Conservation (phyloP, 2,888 invertebrate genomes). For the Geotrupes spiniger region DNA sequence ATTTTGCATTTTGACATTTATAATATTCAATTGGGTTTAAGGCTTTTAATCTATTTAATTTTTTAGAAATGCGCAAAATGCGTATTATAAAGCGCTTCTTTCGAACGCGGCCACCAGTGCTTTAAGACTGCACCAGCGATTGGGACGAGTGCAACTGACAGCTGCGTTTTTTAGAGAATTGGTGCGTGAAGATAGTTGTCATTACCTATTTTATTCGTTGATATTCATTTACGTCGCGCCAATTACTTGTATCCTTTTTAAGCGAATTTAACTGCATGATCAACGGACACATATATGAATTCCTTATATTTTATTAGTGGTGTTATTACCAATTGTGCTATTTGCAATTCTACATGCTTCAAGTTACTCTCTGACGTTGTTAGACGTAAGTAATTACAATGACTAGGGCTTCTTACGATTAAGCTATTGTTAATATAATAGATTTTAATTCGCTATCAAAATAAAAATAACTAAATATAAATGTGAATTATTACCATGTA, state of each 20-base stretch:
- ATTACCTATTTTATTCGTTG: slow-evolving; percentile 92
- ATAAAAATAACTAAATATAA: too few species aligned
- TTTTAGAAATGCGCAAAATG: slow-evolving; percentile 70
- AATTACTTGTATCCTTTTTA: slow-evolving; percentile 69
- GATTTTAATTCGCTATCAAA: too few species aligned
- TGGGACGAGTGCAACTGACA: slow-evolving; percentile 79
- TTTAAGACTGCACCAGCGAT: slow-evolving; percentile 88
- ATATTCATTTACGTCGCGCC: slow-evolving; percentile 92
- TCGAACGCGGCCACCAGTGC: slow-evolving; percentile 95
- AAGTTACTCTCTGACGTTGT: slow-evolving; percentile 82
- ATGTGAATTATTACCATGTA: too few species aligned
- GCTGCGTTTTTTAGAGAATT: slow-evolving; percentile 79
- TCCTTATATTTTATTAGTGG: slow-evolving; percentile 60
- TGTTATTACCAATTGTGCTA: slow-evolving; percentile 83
- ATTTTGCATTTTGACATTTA: too few species aligned
- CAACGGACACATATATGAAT: too few species aligned
- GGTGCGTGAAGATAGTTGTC: slow-evolving; percentile 89
- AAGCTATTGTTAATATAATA: too few species aligned
- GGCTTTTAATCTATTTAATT: background rate
- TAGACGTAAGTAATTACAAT: slow-evolving; percentile 90
- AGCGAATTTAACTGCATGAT: too few species aligned
- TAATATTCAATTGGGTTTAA: too few species aligned
- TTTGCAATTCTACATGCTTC: slow-evolving; percentile 92
- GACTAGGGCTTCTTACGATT: too few species aligned
- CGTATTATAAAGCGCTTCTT: slow-evolving; percentile 88